phyloP scores from a whole-genome alignment of 2,888 invertebrate species.

The Tachystola acroxantha region DNA sequence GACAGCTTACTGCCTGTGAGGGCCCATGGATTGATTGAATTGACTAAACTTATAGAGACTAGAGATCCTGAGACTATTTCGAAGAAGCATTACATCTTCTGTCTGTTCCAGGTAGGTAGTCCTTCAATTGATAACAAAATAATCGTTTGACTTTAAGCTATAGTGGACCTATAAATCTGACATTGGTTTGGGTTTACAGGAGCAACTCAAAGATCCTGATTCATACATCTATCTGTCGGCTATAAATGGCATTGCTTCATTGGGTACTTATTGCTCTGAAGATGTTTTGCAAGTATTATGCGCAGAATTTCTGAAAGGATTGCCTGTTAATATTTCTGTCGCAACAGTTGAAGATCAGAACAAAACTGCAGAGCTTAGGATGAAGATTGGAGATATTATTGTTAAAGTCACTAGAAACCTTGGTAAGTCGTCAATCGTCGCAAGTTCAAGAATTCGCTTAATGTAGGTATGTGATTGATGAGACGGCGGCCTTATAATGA shows the following conservation, averaged over 20 bases:
- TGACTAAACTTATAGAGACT: conserved; percentile 84
- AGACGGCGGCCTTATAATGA: not conserved
- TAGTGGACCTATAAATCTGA: too few relatives aligned
- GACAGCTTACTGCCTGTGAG: conserved; percentile 87
- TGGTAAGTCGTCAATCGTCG: conserved; percentile 67
- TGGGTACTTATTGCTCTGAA: conserved; percentile 82
- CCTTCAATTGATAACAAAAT: too few relatives aligned
- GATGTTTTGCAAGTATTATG: conserved; percentile 82
- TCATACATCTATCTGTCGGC: conserved; percentile 90
- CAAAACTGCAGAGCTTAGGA: conserved; percentile 76
- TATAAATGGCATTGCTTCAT: conserved; percentile 84
- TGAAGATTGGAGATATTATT: conserved; percentile 90
- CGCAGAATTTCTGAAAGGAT: conserved; percentile 78
- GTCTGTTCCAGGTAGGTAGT: conserved; percentile 82
- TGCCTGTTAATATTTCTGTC: conserved; percentile 30
- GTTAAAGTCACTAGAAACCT: conserved; percentile 84
- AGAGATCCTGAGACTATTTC: conserved; percentile 81
- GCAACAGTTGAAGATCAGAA: conserved; percentile 48
- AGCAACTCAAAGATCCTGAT: conserved; percentile 86
- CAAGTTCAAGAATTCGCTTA: too few relatives aligned
- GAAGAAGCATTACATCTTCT: conserved; percentile 82
- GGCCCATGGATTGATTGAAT: conserved; percentile 87
- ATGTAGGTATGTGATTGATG: too few relatives aligned
- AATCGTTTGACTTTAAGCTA: too few relatives aligned
- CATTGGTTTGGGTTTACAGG: conserved; percentile 52